A percentile compares a stretch with the other conserved stretches of the same genome.
phyloP scores from a whole-genome alignment of 2,797 vertebrate species.

The Microctenopoma steveboyesi region DNA sequence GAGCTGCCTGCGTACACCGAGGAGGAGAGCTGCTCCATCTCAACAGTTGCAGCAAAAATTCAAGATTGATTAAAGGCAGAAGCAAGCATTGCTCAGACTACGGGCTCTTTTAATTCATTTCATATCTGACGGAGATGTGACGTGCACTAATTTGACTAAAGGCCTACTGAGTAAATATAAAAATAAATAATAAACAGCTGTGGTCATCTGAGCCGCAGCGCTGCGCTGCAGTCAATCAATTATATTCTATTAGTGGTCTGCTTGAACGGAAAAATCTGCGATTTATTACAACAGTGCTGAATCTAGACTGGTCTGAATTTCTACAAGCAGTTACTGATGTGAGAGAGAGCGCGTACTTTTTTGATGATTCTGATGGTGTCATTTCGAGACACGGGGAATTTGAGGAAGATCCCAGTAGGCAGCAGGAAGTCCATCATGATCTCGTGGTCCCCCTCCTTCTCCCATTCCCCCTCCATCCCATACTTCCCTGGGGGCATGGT shows the following conservation, averaged over 20 bases:
- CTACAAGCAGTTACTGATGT: neutral
- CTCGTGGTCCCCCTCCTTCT: conserved; percentile 88
- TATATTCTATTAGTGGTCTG: conserved; percentile 16
- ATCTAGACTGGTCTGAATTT: neutral
- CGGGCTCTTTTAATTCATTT: conserved; percentile 51
- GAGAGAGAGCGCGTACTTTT: conserved; percentile 79
- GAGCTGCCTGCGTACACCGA: conserved; percentile 35
- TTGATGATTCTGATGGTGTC: conserved; percentile 94
- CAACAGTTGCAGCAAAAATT: conserved; percentile 33
- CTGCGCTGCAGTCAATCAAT: conserved; percentile 37
- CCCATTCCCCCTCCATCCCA: conserved; percentile 95
- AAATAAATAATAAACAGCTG: conserved; percentile 34
- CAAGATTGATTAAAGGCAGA: conserved; percentile 27
- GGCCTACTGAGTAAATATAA: conserved; percentile 33
- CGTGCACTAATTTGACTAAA: conserved; percentile 53
- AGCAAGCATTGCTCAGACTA: conserved; percentile 14
- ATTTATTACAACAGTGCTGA: neutral
- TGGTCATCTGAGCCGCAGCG: conserved; percentile 8
- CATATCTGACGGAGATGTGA: conserved; percentile 43
- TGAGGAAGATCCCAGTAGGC: conserved; percentile 96
- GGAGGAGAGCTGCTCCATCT: conserved; percentile 43
- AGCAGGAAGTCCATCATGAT: conserved; percentile 95
- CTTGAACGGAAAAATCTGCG: conserved; percentile 6
- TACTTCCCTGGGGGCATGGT: conserved; percentile 97
- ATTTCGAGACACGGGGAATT: conserved; percentile 89